Evolutionary conservation across 1,140 invertebrate genomes (phyloP), one percentile per base, ranked within the genome.

Genomic region (Palaemon carinicauda): DNA sequence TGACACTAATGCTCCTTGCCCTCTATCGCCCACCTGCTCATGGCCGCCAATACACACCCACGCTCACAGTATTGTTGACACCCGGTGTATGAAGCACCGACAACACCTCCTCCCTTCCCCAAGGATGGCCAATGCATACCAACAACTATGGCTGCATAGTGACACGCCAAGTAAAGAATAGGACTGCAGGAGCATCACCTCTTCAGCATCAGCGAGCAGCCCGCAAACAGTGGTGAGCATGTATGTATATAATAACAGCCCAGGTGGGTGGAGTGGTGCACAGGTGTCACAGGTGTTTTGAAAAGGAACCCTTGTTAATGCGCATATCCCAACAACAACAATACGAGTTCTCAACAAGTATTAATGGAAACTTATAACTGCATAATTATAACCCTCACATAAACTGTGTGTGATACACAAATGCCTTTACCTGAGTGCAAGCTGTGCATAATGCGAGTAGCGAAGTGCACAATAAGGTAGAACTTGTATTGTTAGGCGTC

Each of bases 311-410:
- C 79, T 80, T 81, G 69, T 75, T 74, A 41, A 74, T 75, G 78
- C 65, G 85, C 85, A 81, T 81, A 81, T 87, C 79, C 78, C 80
- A 79, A 54, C 65, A 73, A 52, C 51, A 87, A 87, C 78, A 82
- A 87, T 87, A 82, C 73, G 60, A 82, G 79, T 82, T 87, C 86
- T 82, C 71, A 82, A 82, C 79, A 82, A 87, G 80, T 87, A 87
- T 87, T 80, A 87, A 53, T 79, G 80, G 77, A 79, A 87, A 82
- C 71, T 82, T 82, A 65, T 60, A 87, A 82, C 60, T 82, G 81
- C 86, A 87, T 87, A 87, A 87, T 87, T 73, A 71, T 77, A 80
- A 51, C 79, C 71, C 52, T 71, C 75, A 65, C 86, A 87, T 71
- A 52, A 87, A 80, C 71, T 80, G 79, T 80, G 86, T 87, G 86